Percentiles rank a stretch among this genome's conserved stretches.
These are phyloP conservation scores for Acrossocheilus fasciatus DNA, from an alignment of 2,797 vertebrate species.

Conservation along the genomic window DNA sequence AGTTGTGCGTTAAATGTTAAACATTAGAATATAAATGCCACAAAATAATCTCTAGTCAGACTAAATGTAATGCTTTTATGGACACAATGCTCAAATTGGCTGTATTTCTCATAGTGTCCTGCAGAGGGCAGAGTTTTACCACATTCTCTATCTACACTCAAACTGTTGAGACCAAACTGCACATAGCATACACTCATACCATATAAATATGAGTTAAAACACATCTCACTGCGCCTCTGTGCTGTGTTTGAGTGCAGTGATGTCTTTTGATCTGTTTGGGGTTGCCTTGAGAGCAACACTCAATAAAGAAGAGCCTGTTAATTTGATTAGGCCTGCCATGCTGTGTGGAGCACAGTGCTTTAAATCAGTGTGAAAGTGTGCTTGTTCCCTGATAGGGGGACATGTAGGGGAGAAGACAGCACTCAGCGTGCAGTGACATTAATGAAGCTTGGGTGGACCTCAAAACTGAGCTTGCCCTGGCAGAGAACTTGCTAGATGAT, in stretches of 20 bases:
- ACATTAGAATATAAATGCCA: not conserved
- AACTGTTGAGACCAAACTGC: not conserved
- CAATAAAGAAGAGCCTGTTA: conserved; percentile 27
- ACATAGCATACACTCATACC: not conserved
- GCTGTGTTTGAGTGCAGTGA: not conserved
- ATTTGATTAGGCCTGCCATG: conserved; percentile 41
- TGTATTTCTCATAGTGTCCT: conserved; percentile 62
- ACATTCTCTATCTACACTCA: conserved; percentile 49
- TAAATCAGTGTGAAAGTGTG: conserved; percentile 42
- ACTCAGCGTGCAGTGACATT: conserved; percentile 35
- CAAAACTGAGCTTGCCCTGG: conserved; percentile 63
- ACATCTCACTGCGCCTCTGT: conserved; percentile 6
- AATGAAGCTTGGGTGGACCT: conserved; percentile 55
- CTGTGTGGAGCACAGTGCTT: conserved; percentile 34
- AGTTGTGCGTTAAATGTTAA: not conserved
- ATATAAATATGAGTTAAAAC: conserved; percentile 17
- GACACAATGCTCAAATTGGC: not conserved
- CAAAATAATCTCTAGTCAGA: not conserved
- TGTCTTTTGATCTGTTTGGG: conserved; percentile 31
- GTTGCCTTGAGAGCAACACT: conserved; percentile 30
- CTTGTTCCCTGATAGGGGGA: conserved; percentile 31
- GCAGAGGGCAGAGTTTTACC: conserved; percentile 79
- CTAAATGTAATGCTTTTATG: too few relatives aligned
- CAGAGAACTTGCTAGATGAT: conserved; percentile 73
- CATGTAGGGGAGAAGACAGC: conserved; percentile 26